These are phyloP conservation scores for Encarsia formosa DNA, from an alignment of 2,888 invertebrate genomes.

Conservation along the genomic window DNA sequence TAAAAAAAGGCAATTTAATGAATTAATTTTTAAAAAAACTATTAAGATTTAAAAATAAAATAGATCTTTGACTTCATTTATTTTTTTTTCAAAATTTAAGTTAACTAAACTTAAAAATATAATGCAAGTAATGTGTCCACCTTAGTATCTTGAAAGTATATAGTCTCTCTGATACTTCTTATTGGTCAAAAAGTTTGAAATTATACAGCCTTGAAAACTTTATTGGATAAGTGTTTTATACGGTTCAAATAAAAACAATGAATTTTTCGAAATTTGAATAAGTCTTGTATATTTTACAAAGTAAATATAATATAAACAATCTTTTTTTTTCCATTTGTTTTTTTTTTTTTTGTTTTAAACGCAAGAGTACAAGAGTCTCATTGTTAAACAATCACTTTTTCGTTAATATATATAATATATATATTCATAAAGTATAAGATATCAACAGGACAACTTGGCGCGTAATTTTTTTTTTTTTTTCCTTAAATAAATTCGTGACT, in stretches of 20 bases:
- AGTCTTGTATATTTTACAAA: constrained; percentile 51
- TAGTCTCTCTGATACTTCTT: no score
- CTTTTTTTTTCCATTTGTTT: constrained; percentile 47
- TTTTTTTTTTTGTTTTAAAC: constrained; percentile 47
- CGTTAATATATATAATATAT: constrained; percentile 26
- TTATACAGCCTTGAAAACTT: no score
- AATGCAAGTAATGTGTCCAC: no score
- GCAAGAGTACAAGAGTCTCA: constrained; percentile 46
- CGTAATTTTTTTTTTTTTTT: constrained; percentile 13
- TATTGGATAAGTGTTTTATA: background rate
- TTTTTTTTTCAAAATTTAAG: no score
- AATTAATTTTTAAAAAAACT: no score
- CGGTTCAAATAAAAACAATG: background rate
- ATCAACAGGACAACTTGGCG: constrained; percentile 45
- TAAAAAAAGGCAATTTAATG: no score
- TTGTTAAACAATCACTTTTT: constrained; percentile 39
- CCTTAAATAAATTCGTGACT: constrained; percentile 24
- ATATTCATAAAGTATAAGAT: constrained; percentile 45
- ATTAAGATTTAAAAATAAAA: no score
- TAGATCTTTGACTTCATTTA: no score
- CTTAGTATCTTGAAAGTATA: no score
- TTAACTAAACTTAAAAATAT: no score
- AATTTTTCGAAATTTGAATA: constrained; percentile 32
- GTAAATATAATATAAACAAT: constrained; percentile 51
- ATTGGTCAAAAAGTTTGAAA: no score